phyloP scores from a whole-genome alignment of 2,888 invertebrate species.

The Pristionchus mayeri region DNA sequence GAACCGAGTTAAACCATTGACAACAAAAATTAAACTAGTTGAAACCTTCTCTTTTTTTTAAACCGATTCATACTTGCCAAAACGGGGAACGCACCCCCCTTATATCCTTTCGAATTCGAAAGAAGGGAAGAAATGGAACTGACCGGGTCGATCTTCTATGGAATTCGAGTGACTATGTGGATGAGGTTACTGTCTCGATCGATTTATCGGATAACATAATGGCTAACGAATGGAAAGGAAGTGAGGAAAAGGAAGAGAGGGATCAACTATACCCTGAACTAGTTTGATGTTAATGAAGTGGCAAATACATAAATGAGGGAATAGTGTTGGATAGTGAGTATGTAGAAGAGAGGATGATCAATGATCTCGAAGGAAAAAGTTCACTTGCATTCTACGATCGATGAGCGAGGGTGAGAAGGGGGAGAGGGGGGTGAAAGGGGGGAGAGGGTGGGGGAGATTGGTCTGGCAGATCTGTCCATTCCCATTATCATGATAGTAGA shows the following conservation, averaged over 20 bases:
- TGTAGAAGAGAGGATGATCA: too few relatives aligned
- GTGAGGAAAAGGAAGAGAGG: constrained; percentile 13
- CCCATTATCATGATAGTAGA: constrained; percentile 1
- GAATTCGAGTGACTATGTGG: not conserved
- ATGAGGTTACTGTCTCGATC: constrained; percentile 3
- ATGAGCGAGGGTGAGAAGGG: not conserved
- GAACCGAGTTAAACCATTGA: too few relatives aligned
- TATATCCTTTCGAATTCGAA: not conserved
- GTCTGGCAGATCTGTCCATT: constrained; percentile 1
- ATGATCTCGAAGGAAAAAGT: not conserved
- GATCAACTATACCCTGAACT: not conserved
- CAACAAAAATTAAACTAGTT: too few relatives aligned
- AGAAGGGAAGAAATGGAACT: not conserved
- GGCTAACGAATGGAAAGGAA: not conserved
- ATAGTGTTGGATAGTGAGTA: not conserved
- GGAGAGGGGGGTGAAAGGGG: too few relatives aligned
- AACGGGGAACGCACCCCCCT: too few relatives aligned
- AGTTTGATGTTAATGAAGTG: not conserved
- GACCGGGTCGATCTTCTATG: not conserved
- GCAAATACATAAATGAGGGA: not conserved
- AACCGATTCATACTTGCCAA: too few relatives aligned
- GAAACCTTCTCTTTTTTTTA: too few relatives aligned
- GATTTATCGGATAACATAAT: constrained; percentile 13
- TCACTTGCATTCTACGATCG: not conserved
- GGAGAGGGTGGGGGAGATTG: too few relatives aligned